Evolutionary conservation across 1,140 invertebrate genomes (phyloP).

Genomic region (Drosophila grimshawi): DNA sequence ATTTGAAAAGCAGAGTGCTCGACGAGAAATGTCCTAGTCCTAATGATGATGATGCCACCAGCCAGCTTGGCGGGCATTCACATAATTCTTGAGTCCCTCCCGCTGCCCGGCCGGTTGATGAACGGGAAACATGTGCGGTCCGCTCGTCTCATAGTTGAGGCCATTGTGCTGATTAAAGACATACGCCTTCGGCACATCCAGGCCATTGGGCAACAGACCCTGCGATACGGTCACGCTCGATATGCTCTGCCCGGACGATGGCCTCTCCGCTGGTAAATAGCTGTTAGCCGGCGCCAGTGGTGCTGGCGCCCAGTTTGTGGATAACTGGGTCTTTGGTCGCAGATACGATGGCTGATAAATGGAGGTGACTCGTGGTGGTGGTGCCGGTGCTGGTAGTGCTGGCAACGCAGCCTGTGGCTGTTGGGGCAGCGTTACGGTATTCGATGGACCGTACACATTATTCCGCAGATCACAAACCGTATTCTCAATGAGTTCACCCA

Average conservation of each 20-base stretch:
- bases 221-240: constrained; percentile 54
- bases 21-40: constrained; percentile 25
- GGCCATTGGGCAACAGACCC: constrained; percentile 22
- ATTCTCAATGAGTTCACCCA: constrained; percentile 87
- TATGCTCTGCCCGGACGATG: constrained; percentile 29
- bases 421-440: constrained; percentile 61
- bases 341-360: constrained; percentile 63
- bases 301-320: constrained; percentile 50
- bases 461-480: constrained; percentile 88
- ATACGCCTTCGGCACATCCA: constrained; percentile 76
- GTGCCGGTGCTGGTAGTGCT: constrained; percentile 2
- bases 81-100: constrained; percentile 74
- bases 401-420: constrained; percentile 10
- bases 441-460: constrained; percentile 72
- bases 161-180: constrained; percentile 83
- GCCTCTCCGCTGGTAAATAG: constrained; percentile 51
- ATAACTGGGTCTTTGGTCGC: constrained; percentile 52
- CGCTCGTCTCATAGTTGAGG: constrained; percentile 78
- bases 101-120: constrained; percentile 44
- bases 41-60: constrained; percentile 76
- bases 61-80: constrained; percentile 65
- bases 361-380: not conserved
- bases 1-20: not conserved
- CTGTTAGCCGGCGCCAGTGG: constrained; percentile 40
- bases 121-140: constrained; percentile 73